phyloP scores from a whole-genome alignment of 2,888 invertebrate species.

The Salpingus planirostris region DNA sequence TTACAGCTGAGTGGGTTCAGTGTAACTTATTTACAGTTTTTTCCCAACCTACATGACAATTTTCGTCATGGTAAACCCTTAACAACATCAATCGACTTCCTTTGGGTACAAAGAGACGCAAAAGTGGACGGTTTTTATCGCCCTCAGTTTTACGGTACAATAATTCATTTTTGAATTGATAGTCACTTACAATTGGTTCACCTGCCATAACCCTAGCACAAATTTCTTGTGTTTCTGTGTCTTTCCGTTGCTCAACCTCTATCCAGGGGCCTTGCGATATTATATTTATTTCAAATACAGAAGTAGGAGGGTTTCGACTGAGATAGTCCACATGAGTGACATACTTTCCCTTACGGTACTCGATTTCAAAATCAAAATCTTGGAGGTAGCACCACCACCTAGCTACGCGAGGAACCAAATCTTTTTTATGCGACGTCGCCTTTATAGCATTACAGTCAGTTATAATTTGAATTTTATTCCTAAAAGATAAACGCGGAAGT shows the following conservation, averaged over 20 bases:
- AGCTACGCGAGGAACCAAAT: slow-evolving; percentile 4
- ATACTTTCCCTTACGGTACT: slow-evolving; percentile 5
- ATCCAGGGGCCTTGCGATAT: too few relatives aligned
- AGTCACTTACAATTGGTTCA: neutral
- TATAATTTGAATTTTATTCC: slow-evolving; percentile 20
- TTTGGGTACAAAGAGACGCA: neutral
- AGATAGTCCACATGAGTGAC: slow-evolving; percentile 9
- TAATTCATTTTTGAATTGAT: neutral
- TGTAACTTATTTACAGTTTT: neutral
- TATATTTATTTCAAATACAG: too few relatives aligned
- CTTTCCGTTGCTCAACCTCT: too few relatives aligned
- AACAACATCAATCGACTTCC: neutral
- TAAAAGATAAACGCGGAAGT: slow-evolving; percentile 23
- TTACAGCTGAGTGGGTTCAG: neutral
- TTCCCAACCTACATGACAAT: neutral
- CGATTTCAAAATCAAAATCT: slow-evolving; percentile 6
- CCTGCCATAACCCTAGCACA: too few relatives aligned
- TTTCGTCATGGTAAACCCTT: neutral
- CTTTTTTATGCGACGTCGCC: slow-evolving; percentile 11
- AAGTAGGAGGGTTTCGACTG: slow-evolving; percentile 9
- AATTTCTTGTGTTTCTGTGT: too few relatives aligned
- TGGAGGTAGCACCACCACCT: slow-evolving; percentile 13
- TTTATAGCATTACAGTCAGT: slow-evolving; percentile 29
- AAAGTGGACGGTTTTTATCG: neutral
- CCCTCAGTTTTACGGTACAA: too few relatives aligned